These are phyloP conservation scores for Leucoma salicis DNA, from an alignment of 2,888 invertebrate species.

Conservation along the genomic window DNA sequence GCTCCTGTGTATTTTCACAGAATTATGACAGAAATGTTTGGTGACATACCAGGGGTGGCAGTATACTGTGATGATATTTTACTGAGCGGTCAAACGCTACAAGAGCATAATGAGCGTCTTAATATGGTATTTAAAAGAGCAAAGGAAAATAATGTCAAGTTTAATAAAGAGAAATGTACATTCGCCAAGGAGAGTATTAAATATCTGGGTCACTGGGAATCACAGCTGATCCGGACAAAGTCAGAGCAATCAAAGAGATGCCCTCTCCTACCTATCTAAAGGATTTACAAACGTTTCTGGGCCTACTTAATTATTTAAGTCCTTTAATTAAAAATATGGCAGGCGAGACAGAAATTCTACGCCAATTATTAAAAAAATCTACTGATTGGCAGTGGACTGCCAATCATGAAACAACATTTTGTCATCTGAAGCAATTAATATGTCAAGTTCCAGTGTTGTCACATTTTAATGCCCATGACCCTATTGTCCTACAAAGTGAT, in stretches of 20 bases:
- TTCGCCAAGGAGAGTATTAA: conserved; percentile 15
- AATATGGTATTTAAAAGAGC: conserved; percentile 18
- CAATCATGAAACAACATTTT: not conserved
- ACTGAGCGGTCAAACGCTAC: conserved; percentile 13
- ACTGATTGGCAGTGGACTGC: conserved; percentile 13
- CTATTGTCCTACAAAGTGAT: conserved; percentile 11
- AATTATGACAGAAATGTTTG: conserved; percentile 2
- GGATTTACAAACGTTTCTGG: no score
- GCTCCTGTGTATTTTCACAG: conserved; percentile 6
- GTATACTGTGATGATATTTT: conserved; percentile 24
- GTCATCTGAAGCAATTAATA: not conserved
- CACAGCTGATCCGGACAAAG: no score
- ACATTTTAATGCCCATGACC: conserved; percentile 2
- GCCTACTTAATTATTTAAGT: conserved; percentile 12
- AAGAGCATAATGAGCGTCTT: conserved; percentile 10
- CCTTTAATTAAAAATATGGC: no score
- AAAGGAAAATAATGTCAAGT: conserved; percentile 15
- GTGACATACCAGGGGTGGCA: conserved; percentile 9
- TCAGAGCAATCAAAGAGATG: no score
- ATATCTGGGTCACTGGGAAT: conserved; percentile 25
- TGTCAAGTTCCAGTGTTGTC: not conserved
- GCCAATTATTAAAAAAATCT: conserved; percentile 15
- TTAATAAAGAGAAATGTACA: conserved; percentile 24
- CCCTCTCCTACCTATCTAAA: no score
- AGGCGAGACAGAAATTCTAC: no score